Base-by-base conservation (phyloP, 2,888 invertebrate genomes). In the Metellina segmentata region DNA sequence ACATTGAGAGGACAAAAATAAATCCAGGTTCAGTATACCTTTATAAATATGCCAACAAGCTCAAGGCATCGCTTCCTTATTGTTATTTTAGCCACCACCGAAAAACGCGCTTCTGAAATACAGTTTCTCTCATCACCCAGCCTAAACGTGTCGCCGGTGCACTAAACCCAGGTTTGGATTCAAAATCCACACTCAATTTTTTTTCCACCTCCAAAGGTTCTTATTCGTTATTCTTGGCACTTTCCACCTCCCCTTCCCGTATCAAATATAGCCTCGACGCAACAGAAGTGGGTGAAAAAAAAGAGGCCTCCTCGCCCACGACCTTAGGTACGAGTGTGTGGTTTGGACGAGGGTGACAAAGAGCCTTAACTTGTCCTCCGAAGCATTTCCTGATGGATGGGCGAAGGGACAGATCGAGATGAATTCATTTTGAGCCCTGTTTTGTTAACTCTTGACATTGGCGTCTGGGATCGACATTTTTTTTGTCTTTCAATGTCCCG, bases 401-500 rank as follows among this genome's bases (percentile, higher is more conserved):
- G 6, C 11, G 11, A 69, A 81, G 69, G 81, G 81, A 88, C 53
- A 61, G 88, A 88, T 48, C 75, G 19, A 16, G 88, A 88, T 81
- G 88, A 71, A 88, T 88, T 75, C 88, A 48, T 72, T 71, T 78
- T 72, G n/a, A 79, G 34, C 48, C 61, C 69, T 88, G 88, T 88
- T 88, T 88, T 88, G 88, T 81, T 88, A 88, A 81, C 81, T 61
- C 74, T 81, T 88, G 75, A 81, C 81, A 72, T 20, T 75, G 88
- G 72, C 75, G 53, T 88, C 85, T 48, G 51, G 34, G 20, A 13
- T 81, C 77, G 16, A 11, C 16, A 11, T 48, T n/a, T 71, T 19
- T 71, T 49, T 53, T 79, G 61, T 13, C 70, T 74, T 81, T 61
- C 75, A 19, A 72, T 11, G 61, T 61, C 13, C 61, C 61, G 61